A percentile compares a stretch with the other conserved stretches of the same genome.
Evolutionary conservation across 2,888 invertebrate genomes (phyloP).

Genomic region (Spilosoma lubricipeda): DNA sequence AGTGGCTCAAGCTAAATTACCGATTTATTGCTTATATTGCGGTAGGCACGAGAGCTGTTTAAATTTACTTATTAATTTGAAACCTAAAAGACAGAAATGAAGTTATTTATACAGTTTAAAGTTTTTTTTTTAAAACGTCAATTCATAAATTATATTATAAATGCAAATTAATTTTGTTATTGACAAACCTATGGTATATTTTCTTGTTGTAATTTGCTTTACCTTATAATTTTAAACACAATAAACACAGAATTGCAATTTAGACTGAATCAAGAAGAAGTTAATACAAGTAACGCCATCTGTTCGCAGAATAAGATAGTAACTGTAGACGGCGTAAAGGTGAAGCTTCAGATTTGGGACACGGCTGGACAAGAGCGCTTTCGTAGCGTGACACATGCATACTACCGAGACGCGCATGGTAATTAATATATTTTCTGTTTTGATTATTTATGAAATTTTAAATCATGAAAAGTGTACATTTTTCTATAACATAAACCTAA

Average conservation of each 20-base stretch:
- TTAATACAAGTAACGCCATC: conserved; percentile 76
- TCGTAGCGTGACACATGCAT: conserved; percentile 97
- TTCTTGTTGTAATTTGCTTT: conserved; percentile 1
- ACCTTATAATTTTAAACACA: background rate
- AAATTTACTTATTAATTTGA: background rate
- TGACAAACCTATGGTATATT: conserved; percentile 9
- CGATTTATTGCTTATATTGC: background rate
- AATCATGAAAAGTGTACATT: background rate
- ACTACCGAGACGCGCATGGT: conserved; percentile 98
- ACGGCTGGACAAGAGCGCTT: conserved; percentile 98
- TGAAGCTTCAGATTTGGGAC: conserved; percentile 98
- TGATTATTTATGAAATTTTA: background rate
- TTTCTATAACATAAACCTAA: background rate
- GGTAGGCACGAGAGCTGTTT: background rate
- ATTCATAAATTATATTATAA: background rate
- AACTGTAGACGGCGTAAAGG: conserved; percentile 92
- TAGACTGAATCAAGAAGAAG: conserved; percentile 7
- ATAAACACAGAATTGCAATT: background rate
- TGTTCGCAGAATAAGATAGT: conserved; percentile 93
- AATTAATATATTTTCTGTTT: conserved; percentile 38
- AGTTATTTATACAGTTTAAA: background rate
- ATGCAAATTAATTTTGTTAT: background rate
- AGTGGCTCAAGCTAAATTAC: background rate
- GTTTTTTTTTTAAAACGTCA: background rate
- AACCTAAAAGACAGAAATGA: background rate